Evolutionary conservation across 2,797 vertebrate species (phyloP), one percentile per base, ranked within the genome.

Genomic region (Sebastiscus albofasciatus): DNA sequence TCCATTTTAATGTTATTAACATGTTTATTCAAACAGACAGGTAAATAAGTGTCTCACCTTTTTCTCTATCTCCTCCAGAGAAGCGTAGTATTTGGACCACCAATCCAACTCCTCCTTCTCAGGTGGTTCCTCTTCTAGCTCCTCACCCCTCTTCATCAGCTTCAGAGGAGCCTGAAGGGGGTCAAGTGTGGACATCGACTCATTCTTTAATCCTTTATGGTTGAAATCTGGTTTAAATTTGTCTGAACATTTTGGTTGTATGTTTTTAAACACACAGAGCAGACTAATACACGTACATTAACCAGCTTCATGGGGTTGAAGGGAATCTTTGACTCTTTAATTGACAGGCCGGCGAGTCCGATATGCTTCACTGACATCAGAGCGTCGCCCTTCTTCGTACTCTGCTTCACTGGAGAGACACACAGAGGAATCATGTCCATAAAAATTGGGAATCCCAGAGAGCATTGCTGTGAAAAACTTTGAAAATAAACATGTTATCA

Each of bases 71-170:
- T 98, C 97, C 81, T 96, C 96, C 86, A 99, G 59, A 2, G 97
- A 99, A 7, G 96, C 94, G 0, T 98, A 98, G 86, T 99, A 99
- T 85, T 98, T 99, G n/a, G 98, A 97, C 98, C 98, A 99, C 98
- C 98, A 99, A 89, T 99, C 97, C 62, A 99, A 85, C 87, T 99
- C 97, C 82, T 98, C 97, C 13, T 95, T 90, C 67, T 99, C 98
- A 13, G 96, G 97, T 1, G 94, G 89, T 69, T 98, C 97, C 89
- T 98, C 97, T 84, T 97, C 96, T 27, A 97, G 94, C 75, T 95
- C 95, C 65, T 97, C 95, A 5, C 87, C 84, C 12, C 89, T 94
- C 76, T 89, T 88, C 4, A 64, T 90, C 20, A 95, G 87, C 89
- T 94, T 97, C 72, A 97, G 88, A 60, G 96, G 96, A 78, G 76